Evolutionary conservation across 2,888 invertebrate genomes (phyloP).

Genomic region (Perizoma affinitatum): DNA sequence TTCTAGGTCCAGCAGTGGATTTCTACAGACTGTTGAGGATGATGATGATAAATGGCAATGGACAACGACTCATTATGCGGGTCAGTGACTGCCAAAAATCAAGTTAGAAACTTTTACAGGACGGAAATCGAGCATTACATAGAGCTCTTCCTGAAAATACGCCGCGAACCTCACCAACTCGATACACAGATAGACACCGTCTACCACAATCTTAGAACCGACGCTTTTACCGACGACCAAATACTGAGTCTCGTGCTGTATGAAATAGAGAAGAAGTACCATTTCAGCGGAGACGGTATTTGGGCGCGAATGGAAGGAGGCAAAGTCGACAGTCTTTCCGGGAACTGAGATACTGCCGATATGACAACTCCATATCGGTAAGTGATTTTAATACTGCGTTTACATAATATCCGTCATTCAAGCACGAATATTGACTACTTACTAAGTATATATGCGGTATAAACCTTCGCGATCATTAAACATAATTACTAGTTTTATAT

Average conservation of each 20-base stretch:
- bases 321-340: constrained; percentile 44
- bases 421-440: too few relatives aligned
- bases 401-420: too few relatives aligned
- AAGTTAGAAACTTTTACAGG: constrained; percentile 44
- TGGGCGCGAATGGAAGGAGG: constrained; percentile 76
- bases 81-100: too few relatives aligned
- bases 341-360: not conserved
- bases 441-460: too few relatives aligned
- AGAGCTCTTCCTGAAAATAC: constrained; percentile 48
- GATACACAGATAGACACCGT: constrained; percentile 45
- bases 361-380: too few relatives aligned
- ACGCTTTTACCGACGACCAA: constrained; percentile 72
- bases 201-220: constrained; percentile 53
- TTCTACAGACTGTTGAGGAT: too few relatives aligned
- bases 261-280: constrained; percentile 87
- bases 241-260: constrained; percentile 87
- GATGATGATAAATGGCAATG: too few relatives aligned
- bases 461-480: too few relatives aligned
- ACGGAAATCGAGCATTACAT: constrained; percentile 61
- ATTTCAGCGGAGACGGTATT: constrained; percentile 90
- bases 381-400: too few relatives aligned
- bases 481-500: too few relatives aligned
- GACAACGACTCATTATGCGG: too few relatives aligned
- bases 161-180: constrained; percentile 24
- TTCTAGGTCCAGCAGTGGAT: too few relatives aligned